These are phyloP conservation scores for Bombycilla garrulus DNA, from an alignment of 2,113 vertebrate species.

Conservation along the genomic window DNA sequence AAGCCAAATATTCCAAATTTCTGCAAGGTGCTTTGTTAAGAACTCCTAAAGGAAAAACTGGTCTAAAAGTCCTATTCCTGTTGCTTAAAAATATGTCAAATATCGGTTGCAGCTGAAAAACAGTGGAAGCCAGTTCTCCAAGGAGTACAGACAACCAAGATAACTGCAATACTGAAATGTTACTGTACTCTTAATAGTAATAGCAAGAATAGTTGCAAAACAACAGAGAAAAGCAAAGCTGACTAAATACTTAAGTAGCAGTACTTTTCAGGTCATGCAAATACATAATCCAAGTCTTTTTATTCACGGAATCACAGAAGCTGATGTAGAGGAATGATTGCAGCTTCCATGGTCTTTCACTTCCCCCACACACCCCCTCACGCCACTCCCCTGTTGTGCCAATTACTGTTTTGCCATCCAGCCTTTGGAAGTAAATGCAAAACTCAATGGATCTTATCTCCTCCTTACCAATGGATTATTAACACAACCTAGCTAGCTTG, in stretches of 20 bases:
- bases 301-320: neutral
- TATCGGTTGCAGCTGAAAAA: neutral
- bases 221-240: neutral
- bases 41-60: neutral
- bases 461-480: neutral
- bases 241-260: neutral
- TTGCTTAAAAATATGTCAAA: neutral
- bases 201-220: neutral
- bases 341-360: neutral
- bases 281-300: neutral
- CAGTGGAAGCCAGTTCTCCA: neutral
- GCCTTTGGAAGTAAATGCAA: neutral
- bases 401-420: neutral
- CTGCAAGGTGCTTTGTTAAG: neutral
- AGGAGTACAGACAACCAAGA: neutral
- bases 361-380: accelerated
- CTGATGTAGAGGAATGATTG: neutral
- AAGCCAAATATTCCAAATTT: neutral
- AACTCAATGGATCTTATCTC: neutral
- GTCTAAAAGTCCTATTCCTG: neutral
- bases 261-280: neutral
- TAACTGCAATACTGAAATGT: neutral
- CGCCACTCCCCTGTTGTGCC: neutral
- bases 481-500: neutral
- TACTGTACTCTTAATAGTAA: neutral